Evolutionary conservation across 2,888 invertebrate species (phyloP), one percentile per base, ranked within the genome.

Genomic region (Dione juno): DNA sequence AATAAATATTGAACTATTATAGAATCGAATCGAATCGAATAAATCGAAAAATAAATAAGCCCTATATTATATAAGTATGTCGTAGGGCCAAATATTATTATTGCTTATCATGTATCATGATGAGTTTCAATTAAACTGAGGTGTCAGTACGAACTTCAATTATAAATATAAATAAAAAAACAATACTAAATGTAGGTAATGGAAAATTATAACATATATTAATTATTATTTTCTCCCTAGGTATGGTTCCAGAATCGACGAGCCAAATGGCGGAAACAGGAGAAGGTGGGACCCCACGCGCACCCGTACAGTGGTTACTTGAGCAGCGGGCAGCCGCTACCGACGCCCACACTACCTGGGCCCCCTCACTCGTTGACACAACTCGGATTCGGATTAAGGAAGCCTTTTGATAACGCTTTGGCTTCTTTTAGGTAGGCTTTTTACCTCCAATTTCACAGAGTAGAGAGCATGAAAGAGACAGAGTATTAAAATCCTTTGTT

Each of bases 201-300:
- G 3, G 10, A 48, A 16, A 2, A 48, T 50, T 16, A 50, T 19
- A 6, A 6, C 5, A 19, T 50, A 19, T 16, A 50, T 19, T 21
- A 0, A 13, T 21, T 28, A 28, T 19, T 11, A 16, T 48, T 13
- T 43, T 7, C 21, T 10, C 7, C 66, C 10, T 53, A 98, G 98
- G 98, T 98, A 19, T 98, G 98, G 98, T 98, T 98, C 89, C 98
- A 98, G 94, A 98, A 98, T 88, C 95, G 98, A 40, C 95, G 98
- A 16, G 98, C 98, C 66, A 98, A 98, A 89, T 98, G 98, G 98
- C 95, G 98, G 43, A 98, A 98, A 83, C 97, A 97, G 82, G 98
- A 98, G 88, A 98, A 97, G 93, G 98, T 98, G 74, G 98, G 98
- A 21, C 98, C 98, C 0, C 96, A 97, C 86, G 97, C 96, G 7